Base-by-base conservation (phyloP, 2,888 invertebrate species). In the Archips xylosteana region DNA sequence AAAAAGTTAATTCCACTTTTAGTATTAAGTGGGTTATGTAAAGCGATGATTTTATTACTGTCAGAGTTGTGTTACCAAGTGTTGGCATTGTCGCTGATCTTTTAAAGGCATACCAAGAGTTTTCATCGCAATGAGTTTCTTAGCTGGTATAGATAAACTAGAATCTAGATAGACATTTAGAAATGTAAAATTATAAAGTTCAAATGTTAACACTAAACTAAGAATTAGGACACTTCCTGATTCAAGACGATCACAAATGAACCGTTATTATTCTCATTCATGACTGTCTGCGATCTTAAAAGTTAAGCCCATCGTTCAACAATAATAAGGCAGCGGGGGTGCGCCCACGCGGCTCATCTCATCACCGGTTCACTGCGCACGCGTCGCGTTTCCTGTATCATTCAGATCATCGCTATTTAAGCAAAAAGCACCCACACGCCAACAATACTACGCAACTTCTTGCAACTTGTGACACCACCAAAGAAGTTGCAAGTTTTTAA, bases 301-400 rank as follows among this genome's bases (percentile, higher is more conserved):
- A 75, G 75, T 72, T 63, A 70, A 83, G 83, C 80, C 90, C 89
- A 89, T 89, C 90, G 89, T 87, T 85, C 81, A 82, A 85, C 83
- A 85, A 78, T 78, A 87, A 89, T 84, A 84, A 87, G 82, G 80
- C 79, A 80, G 88, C 86, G 90, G 90, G 92, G 92, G 91, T 89
- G 91, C 91, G 89, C 93, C 92, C 89, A 92, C 92, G 87, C 89
- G 78, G 85, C 86, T 91, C 91, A 93, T 93, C 92, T 91, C 82
- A 77, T 84, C 89, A 91, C 90, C 88, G 91, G 87, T 87, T 91
- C 84, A 89, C 87, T 81, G 90, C 86, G 90, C 92, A 92, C 92
- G 92, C 90, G 91, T 83, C 84, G 82, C 79, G 84, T 87, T 92
- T 92, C 92, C 92, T 92, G 91, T 88, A 85, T 83, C 88, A 89